These are phyloP conservation scores for Hydrochoerus hydrochaeris DNA, from an alignment of 2,113 vertebrate species.

Conservation along the genomic window DNA sequence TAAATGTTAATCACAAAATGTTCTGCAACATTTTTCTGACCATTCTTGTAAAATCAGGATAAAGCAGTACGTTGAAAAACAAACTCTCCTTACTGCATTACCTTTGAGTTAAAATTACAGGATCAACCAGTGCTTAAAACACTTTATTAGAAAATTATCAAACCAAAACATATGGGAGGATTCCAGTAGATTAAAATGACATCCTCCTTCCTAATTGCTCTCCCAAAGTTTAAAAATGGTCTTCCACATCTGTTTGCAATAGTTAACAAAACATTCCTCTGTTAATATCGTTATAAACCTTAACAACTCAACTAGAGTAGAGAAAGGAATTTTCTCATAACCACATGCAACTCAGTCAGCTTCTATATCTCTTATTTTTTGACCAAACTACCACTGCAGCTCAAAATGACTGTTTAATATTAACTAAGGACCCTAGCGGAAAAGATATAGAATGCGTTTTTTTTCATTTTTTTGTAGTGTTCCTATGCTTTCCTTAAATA, in stretches of 20 bases:
- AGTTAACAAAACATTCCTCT: conserved; percentile 83
- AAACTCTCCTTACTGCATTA: not conserved
- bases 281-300: conserved; percentile 84
- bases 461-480: not conserved
- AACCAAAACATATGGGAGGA: conserved; percentile 45
- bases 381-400: not conserved
- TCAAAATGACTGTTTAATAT: not conserved
- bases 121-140: not conserved
- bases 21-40: conserved; percentile 37
- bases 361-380: conserved; percentile 39
- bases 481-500: conserved; percentile 8
- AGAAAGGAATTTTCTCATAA: conserved; percentile 80
- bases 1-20: conserved; percentile 54
- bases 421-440: conserved; percentile 13
- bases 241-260: conserved; percentile 83
- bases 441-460: not conserved
- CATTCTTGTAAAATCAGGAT: conserved; percentile 46
- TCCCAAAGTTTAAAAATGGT: conserved; percentile 70
- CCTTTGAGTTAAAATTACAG: conserved; percentile 27
- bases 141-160: conserved; percentile 51
- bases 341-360: conserved; percentile 69
- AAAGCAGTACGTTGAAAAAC: conserved; percentile 18
- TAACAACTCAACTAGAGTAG: conserved; percentile 78
- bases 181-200: conserved; percentile 42
- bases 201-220: conserved; percentile 68